Conservation (phyloP, 2,797 vertebrate genomes). For the Danio tinwini region DNA sequence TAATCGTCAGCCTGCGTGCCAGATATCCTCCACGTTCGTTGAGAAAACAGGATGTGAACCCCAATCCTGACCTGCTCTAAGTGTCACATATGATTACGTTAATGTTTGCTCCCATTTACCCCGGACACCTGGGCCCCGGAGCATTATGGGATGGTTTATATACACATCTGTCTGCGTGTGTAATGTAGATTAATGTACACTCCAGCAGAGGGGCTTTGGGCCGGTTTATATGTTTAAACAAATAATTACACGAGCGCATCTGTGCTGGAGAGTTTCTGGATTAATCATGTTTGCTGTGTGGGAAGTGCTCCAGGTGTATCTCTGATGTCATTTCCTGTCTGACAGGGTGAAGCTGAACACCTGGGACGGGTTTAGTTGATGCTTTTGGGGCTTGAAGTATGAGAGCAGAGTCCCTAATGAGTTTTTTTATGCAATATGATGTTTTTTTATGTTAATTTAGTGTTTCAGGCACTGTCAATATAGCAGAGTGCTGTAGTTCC, state of each 20-base stretch:
- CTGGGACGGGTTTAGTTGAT: slow-evolving; percentile 13
- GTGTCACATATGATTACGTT: not conserved
- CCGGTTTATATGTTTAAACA: slow-evolving; percentile 33
- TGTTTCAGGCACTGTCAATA: not conserved
- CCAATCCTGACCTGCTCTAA: not conserved
- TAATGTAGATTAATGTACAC: slow-evolving; percentile 27
- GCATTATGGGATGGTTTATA: slow-evolving; percentile 14
- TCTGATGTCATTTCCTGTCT: slow-evolving; percentile 37
- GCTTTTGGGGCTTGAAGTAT: not conserved
- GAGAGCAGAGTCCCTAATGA: not conserved
- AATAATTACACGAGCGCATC: slow-evolving; percentile 35
- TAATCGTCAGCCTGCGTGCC: slow-evolving; percentile 21
- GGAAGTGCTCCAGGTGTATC: slow-evolving; percentile 25
- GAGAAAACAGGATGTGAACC: not conserved
- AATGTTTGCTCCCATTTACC: not conserved
- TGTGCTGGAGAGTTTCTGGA: slow-evolving; percentile 21
- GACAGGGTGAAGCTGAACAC: not conserved
- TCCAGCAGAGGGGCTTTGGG: slow-evolving; percentile 1
- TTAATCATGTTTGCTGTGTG: slow-evolving; percentile 19
- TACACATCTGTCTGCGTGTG: slow-evolving; percentile 25
- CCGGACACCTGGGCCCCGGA: slow-evolving; percentile 5
- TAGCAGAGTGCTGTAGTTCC: not conserved
- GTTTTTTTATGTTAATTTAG: not conserved
- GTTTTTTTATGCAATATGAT: not conserved
- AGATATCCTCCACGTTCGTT: slow-evolving; percentile 12